Base-by-base conservation (phyloP, 2,113 vertebrate genomes). In the Microtus oregoni region DNA sequence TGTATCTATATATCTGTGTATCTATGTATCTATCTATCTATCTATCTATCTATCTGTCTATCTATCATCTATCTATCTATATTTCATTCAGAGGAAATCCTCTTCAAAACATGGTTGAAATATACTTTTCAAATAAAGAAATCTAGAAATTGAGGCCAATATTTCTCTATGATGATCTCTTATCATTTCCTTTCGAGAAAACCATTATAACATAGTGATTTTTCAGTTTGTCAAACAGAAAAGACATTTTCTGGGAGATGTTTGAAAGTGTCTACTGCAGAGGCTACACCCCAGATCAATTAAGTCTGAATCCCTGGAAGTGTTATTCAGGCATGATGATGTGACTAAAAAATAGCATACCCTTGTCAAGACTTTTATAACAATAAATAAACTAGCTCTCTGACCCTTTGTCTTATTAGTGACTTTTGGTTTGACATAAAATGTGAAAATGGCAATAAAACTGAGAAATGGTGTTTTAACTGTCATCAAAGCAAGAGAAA, bases 361-460 rank as follows among this genome's bases (percentile, higher is more conserved):
- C 11, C 90, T 96, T 94, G 50, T 76, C 20, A 63, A 83, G 89
- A 79, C 26, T 76, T 55, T 89, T 72, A n/a, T 72, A 50, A 86
- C 63, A 85, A 68, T 26, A 85, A 89, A 86, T 55, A 76, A 35
- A 86, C 17, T 28, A n/a, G 63, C 65, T 70, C 20, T 91, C 44
- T 75, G 89, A 90, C 20, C 12, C 9, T 85, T 68, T 67, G 52
- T 81, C 61, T 95, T 11, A 63, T 44, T 78, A 78, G 50, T 81
- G n/a, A 77, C 22, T 44, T 47, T 0, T 22, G 41, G 12, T 75
- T 97, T 89, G 20, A 78, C 52, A 92, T 17, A 76, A 70, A 52
- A 92, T 91, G 10, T 86, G 44, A 86, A 92, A 90, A 96, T 86
- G 50, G 5, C 24, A 91, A 90, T 10, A 63, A 88, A 93, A 70